These are phyloP conservation scores for Urocolius indicus DNA, from an alignment of 2,113 vertebrate species.

Conservation along the genomic window DNA sequence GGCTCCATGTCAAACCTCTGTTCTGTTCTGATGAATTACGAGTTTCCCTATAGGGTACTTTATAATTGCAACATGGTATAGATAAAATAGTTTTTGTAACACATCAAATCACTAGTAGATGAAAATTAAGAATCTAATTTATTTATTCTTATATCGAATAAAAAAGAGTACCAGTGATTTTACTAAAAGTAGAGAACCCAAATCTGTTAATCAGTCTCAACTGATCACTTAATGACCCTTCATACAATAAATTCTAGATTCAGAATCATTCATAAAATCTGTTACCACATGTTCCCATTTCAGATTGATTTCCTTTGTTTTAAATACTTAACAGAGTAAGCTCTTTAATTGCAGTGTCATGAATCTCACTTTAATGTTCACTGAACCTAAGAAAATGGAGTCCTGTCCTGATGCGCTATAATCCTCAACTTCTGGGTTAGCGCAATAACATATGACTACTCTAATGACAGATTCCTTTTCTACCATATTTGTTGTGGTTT, in stretches of 20 bases:
- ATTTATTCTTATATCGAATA: background rate
- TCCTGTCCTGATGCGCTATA: background rate
- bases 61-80: background rate
- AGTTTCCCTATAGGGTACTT: background rate
- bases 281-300: background rate
- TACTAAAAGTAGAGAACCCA: background rate
- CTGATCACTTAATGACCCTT: background rate
- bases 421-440: background rate
- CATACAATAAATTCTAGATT: background rate
- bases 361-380: background rate
- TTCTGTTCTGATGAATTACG: background rate
- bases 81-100: background rate
- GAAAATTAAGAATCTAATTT: background rate
- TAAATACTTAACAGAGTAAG: background rate
- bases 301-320: background rate
- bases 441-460: background rate
- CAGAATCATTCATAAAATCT: background rate
- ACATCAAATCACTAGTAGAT: background rate
- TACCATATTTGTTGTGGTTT: background rate
- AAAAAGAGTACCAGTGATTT: background rate
- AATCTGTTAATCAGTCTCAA: background rate
- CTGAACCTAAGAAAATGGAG: background rate
- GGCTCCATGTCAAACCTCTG: background rate
- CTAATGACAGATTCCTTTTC: background rate
- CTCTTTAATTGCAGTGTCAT: background rate